Evolutionary conservation across 2,888 invertebrate species (phyloP).

Genomic region (Cephus spinipes): DNA sequence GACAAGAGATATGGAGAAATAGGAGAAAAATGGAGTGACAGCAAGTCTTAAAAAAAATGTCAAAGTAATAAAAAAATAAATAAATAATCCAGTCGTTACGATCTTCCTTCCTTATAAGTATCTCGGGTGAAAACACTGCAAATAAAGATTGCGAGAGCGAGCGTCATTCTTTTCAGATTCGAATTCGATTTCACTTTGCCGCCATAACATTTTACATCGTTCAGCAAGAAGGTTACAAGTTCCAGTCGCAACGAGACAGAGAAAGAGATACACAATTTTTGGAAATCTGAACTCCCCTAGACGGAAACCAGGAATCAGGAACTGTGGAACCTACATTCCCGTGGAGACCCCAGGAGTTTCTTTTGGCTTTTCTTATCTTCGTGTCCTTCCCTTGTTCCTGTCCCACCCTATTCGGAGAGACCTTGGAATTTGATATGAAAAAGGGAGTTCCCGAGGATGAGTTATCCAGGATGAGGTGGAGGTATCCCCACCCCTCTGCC

Average conservation of each 20-base stretch:
- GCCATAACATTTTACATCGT: not conserved
- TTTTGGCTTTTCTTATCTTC: conserved; percentile 9
- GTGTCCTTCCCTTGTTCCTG: not conserved
- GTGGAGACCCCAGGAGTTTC: conserved; percentile 4
- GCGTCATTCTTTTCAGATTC: too few species aligned
- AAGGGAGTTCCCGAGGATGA: not conserved
- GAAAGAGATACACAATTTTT: conserved; percentile 27
- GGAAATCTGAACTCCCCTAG: conserved; percentile 15
- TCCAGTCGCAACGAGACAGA: not conserved
- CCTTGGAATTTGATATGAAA: conserved; percentile 21
- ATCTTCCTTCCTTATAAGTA: too few species aligned
- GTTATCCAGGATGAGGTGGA: not conserved
- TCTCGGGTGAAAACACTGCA: too few species aligned
- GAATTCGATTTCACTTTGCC: not conserved
- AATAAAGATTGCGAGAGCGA: too few species aligned
- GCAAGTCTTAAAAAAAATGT: too few species aligned
- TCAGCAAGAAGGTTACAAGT: not conserved
- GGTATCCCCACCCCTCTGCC: too few species aligned
- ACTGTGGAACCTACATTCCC: not conserved
- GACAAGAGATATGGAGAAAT: not conserved
- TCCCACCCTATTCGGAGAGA: conserved; percentile 11
- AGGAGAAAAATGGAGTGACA: conserved; percentile 11
- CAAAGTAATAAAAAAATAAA: too few species aligned
- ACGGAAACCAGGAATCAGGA: not conserved
- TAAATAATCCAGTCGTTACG: too few species aligned